Base-by-base conservation (phyloP, 2,797 vertebrate species). In the Clamator glandarius region DNA sequence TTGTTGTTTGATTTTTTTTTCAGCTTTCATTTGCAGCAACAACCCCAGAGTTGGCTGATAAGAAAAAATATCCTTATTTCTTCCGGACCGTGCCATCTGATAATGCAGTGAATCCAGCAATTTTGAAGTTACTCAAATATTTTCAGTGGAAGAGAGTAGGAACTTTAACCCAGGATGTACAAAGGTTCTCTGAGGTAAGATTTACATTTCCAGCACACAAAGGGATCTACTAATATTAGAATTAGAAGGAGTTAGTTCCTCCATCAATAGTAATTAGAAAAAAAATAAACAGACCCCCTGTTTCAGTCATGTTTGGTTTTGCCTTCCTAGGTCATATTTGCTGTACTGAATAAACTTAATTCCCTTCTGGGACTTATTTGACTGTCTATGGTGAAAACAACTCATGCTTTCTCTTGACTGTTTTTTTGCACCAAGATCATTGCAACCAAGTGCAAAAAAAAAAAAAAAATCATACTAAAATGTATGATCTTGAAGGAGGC, bases 1-100 rank as follows among this genome's bases (percentile, higher is more conserved):
- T 77, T 93, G 54, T 83, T 70, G 4, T 84, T 89, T 88, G 16
- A n/a, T 63, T 72, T 91, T 97, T 91, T 97, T 26, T 96, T 29
- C 98, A 99, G 99, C 98, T 99, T 68, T 99, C 99, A 24, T 99
- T 99, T 91, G 99, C 99, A 36, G 99, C 99, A 66, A 99, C 99
- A 84, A 99, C 99, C 1, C 99, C 99, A 33, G 99, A 99, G 42
- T 79, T 99, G 96, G 99, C 99, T 16, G 99, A 99, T 98, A 99
- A 99, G 98, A 99, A 99, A 97, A 99, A 99, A 94, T 99, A 99
- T 92, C 99, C 99, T 59, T 99, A 99, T 97, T 99, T 99, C 98
- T 99, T 99, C 97, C 98, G 99, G 96, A 99, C 99, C 0, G 99
- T 99, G 90, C 99, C 99, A 1, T 99, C 99, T 26, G 99, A 99